Percentiles rank a stretch among this genome's conserved stretches.
phyloP scores from a whole-genome alignment of 2,113 vertebrate genomes.

The Phylloscopus trochilus region DNA sequence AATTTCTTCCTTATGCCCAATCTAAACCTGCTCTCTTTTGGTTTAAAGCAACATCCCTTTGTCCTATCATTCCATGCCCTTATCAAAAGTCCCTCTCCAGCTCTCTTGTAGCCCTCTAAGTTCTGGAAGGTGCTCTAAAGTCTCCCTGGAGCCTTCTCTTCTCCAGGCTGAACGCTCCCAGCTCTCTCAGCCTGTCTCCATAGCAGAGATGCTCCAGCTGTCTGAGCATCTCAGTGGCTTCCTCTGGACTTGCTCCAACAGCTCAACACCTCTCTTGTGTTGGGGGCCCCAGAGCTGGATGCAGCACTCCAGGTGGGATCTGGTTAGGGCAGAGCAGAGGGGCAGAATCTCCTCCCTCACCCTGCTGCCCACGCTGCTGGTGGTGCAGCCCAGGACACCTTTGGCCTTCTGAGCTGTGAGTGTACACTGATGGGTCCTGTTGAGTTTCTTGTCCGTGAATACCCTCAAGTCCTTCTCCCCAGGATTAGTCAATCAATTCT shows the following conservation, averaged over 20 bases:
- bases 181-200: background rate
- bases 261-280: background rate
- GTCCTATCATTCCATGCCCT: background rate
- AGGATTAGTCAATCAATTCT: background rate
- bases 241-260: background rate
- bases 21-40: background rate
- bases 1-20: background rate
- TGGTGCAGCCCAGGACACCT: background rate
- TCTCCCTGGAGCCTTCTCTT: background rate
- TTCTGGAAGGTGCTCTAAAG: background rate
- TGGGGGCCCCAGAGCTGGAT: background rate
- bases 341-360: accelerated
- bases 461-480: background rate
- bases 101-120: background rate
- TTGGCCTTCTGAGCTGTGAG: background rate
- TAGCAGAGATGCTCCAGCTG: background rate
- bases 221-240: background rate
- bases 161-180: background rate
- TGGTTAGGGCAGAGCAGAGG: background rate
- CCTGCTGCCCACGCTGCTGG: background rate
- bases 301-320: background rate
- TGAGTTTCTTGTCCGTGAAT: background rate
- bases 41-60: background rate
- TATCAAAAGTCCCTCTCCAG: background rate
- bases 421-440: background rate